Conservation (phyloP, 2,797 vertebrate genomes). For the Diplodus puntazzo region DNA sequence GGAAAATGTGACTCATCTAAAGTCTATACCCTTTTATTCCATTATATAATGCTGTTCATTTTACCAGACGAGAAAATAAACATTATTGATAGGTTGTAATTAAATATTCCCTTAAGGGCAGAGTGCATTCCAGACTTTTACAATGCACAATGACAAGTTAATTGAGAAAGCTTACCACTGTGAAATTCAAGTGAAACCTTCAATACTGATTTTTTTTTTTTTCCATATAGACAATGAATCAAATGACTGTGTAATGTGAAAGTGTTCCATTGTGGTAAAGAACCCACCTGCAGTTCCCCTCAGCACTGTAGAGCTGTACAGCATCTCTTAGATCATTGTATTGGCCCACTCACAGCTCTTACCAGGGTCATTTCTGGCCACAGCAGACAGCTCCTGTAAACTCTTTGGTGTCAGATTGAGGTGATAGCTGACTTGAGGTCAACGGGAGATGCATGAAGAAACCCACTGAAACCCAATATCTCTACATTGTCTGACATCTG, state of each 20-base stretch:
- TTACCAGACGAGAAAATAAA: too few relatives aligned
- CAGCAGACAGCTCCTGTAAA: background rate
- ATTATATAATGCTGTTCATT: too few relatives aligned
- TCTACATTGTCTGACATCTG: too few relatives aligned
- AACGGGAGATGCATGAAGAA: too few relatives aligned
- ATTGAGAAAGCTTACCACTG: background rate
- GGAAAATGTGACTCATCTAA: background rate
- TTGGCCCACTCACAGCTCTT: background rate
- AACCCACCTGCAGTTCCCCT: background rate
- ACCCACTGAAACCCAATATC: too few relatives aligned
- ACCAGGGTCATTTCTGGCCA: background rate
- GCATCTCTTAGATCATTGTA: background rate
- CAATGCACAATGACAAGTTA: too few relatives aligned
- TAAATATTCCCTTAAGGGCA: background rate
- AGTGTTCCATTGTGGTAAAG: too few relatives aligned
- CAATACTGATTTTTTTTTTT: background rate
- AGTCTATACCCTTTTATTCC: background rate
- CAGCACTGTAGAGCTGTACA: background rate
- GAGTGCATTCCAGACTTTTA: background rate
- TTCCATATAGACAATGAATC: background rate
- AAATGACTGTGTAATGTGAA: background rate
- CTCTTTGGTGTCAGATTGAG: background rate
- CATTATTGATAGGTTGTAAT: background rate
- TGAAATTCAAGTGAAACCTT: background rate
- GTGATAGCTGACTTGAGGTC: too few relatives aligned